Percentiles rank a stretch among this genome's conserved stretches.
These are phyloP conservation scores for Diaperis boleti DNA, from an alignment of 2,888 invertebrate species.

Conservation along the genomic window DNA sequence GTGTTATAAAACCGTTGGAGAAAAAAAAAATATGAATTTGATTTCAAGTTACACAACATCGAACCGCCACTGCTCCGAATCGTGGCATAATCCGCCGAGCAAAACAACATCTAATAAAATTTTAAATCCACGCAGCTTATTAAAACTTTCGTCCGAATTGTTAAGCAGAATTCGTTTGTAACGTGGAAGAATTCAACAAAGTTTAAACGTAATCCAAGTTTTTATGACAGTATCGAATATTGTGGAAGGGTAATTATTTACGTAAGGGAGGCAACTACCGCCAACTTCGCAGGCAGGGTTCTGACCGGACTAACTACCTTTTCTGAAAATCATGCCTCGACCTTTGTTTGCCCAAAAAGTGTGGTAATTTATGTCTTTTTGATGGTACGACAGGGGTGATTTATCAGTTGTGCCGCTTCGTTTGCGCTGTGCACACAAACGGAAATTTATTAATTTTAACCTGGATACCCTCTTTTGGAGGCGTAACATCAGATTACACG, in stretches of 20 bases:
- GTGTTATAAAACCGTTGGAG: no score
- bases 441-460: no score
- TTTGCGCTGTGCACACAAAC: background rate
- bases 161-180: slow-evolving; percentile 15
- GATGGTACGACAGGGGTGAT: slow-evolving; percentile 19
- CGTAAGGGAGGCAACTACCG: slow-evolving; percentile 9
- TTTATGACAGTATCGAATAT: slow-evolving; percentile 24
- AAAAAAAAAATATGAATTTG: no score
- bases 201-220: slow-evolving; percentile 34
- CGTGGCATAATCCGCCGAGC: background rate
- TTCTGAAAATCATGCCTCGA: slow-evolving; percentile 23
- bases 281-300: slow-evolving; percentile 23
- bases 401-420: slow-evolving; percentile 10
- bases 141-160: slow-evolving; percentile 26
- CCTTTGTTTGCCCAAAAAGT: slow-evolving; percentile 7
- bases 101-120: slow-evolving; percentile 3
- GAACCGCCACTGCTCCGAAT: no score
- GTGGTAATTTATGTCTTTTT: slow-evolving; percentile 16
- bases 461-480: no score
- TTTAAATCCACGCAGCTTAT: slow-evolving; percentile 24
- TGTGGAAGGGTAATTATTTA: slow-evolving; percentile 31
- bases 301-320: slow-evolving; percentile 21
- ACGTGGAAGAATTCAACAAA: slow-evolving; percentile 21
- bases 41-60: no score
- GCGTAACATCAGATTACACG: no score